Base-by-base conservation (phyloP, 2,888 invertebrate genomes). In the Sisyra terminalis region DNA sequence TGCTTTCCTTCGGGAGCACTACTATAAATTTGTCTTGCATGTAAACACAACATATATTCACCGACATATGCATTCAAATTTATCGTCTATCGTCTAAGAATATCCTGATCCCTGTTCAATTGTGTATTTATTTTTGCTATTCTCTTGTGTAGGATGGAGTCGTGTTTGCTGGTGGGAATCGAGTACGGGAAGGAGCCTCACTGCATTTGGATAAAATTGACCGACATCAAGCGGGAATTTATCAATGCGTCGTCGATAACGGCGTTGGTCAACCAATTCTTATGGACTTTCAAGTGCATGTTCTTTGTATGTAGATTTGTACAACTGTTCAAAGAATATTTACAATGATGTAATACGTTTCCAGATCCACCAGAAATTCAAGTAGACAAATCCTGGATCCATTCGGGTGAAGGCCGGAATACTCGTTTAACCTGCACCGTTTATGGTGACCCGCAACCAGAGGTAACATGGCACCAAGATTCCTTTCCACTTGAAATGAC, bases 351-450 rank as follows among this genome's bases (percentile, higher is more conserved):
- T 3, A 24, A 24, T 44, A 48, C 41, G 29, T 46, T 53, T 64
- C 1, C 65, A 78, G 78, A 75, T 61, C 75, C 77, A 0, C 78
- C 78, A 3, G 78, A 78, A 57, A 78, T 78, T 49, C 73, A 73
- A 42, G 76, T 77, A 52, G 78, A 78, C 57, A 63, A 75, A 42
- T 73, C 74, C 7, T 77, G 77, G 77, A 72, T 78, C 40, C 78
- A 78, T 57, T 74, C 76, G 0, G 78, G 77, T 0, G 78, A 78
- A 52, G 78, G 77, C 0, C 76, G 74, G 58, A 65, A 76, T 48
- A 77, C 78, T 2, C 75, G 76, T 51, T 64, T 78, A 29, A 69
- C 77, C 18, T 78, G 78, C 54, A 73, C 73, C 32, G 78, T 78
- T 9, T 70, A 76, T 32, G 76, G 77, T 2, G 78, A 78, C 54